Evolutionary conservation across 2,888 invertebrate species (phyloP).

Genomic region (Odontocerum albicorne): DNA sequence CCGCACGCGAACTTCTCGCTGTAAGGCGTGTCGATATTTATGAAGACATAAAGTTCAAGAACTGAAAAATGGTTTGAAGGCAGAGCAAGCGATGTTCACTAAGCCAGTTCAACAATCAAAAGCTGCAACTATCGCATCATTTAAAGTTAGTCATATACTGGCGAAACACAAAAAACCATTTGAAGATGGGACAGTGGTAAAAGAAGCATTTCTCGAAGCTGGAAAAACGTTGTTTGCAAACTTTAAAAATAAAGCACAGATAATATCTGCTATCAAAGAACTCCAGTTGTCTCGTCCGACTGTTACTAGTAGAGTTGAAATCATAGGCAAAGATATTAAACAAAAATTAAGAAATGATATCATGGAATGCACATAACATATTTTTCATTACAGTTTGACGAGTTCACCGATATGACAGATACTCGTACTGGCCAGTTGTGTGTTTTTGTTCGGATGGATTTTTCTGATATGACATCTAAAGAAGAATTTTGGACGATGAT

Average conservation of each 20-base stretch:
- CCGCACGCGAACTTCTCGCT: too few species aligned
- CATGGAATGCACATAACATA: slow-evolving; percentile 27
- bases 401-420: slow-evolving; percentile 10
- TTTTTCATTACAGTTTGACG: slow-evolving; percentile 27
- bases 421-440: slow-evolving; percentile 1
- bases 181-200: slow-evolving; percentile 11
- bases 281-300: slow-evolving; percentile 38
- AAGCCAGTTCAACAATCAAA: slow-evolving; percentile 1
- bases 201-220: slow-evolving; percentile 17
- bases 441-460: background rate
- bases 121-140: slow-evolving; percentile 3
- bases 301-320: slow-evolving; percentile 17
- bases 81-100: slow-evolving; percentile 1
- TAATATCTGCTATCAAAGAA: slow-evolving; percentile 38
- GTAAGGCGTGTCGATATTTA: too few species aligned
- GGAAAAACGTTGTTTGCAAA: slow-evolving; percentile 28
- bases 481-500: background rate
- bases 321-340: background rate
- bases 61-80: background rate
- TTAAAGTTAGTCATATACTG: slow-evolving; percentile 3
- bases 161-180: slow-evolving; percentile 8
- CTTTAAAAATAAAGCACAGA: slow-evolving; percentile 39
- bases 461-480: background rate
- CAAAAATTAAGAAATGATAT: slow-evolving; percentile 21
- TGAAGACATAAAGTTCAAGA: slow-evolving; percentile 2